Evolutionary conservation across 2,888 invertebrate species (phyloP).

Genomic region (Diarsia rubi): DNA sequence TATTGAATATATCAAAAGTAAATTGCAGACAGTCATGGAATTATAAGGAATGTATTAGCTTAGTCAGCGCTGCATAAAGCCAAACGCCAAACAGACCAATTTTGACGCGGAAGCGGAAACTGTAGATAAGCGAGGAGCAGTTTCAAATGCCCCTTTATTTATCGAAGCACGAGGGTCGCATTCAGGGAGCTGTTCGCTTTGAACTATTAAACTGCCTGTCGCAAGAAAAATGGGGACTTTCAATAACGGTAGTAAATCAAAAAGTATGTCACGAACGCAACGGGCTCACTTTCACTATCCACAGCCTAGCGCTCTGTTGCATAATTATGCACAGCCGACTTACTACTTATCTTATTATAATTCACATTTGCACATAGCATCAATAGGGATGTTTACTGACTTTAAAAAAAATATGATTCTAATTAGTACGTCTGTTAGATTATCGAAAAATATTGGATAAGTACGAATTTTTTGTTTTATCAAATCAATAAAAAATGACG

Average conservation of each 20-base stretch:
- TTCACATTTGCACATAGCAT: constrained; percentile 21
- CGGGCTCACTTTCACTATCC: constrained; percentile 75
- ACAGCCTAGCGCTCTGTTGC: constrained; percentile 62
- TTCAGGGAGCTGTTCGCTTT: constrained; percentile 50
- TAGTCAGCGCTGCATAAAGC: constrained; percentile 19
- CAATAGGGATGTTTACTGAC: too few species aligned
- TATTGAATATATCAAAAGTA: neutral
- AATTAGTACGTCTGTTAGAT: too few species aligned
- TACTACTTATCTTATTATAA: constrained; percentile 44
- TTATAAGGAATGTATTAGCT: neutral
- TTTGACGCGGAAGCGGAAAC: constrained; percentile 60
- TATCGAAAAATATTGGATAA: too few species aligned
- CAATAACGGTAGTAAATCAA: constrained; percentile 63
- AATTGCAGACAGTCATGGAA: neutral
- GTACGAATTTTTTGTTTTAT: too few species aligned
- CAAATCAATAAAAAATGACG: too few species aligned
- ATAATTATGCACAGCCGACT: constrained; percentile 56
- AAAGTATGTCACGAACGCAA: constrained; percentile 67
- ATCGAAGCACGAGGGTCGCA: constrained; percentile 57
- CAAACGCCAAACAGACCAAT: constrained; percentile 17
- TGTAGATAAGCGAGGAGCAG: constrained; percentile 64
- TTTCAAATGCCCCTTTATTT: constrained; percentile 62
- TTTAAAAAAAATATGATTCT: too few species aligned
- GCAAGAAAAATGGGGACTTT: constrained; percentile 63
- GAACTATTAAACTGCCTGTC: constrained; percentile 62